Percentiles rank a stretch among this genome's conserved stretches.
Evolutionary conservation across 2,113 vertebrate species (phyloP).

Genomic region (Channa argus): DNA sequence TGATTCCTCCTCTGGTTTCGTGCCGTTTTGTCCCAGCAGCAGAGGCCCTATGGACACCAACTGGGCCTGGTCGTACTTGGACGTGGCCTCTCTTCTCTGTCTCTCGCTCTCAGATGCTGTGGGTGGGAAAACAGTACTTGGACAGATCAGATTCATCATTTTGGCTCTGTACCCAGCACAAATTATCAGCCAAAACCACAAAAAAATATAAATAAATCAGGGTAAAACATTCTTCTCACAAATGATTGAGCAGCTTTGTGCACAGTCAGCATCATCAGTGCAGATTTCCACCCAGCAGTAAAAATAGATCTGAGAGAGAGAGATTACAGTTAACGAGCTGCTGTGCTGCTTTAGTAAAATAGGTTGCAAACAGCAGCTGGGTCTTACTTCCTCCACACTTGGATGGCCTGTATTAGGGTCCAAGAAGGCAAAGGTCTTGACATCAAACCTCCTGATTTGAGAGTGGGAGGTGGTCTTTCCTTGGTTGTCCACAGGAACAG

Average conservation of each 20-base stretch:
- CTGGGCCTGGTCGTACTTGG: slow-evolving; percentile 27
- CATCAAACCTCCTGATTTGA: slow-evolving; percentile 76
- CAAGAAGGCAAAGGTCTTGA: slow-evolving; percentile 79
- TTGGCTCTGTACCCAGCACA: not conserved
- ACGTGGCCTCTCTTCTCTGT: slow-evolving; percentile 43
- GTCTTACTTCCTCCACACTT: slow-evolving; percentile 69
- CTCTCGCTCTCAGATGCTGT: slow-evolving; percentile 63
- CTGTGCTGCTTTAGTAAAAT: not conserved
- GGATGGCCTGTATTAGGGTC: slow-evolving; percentile 68
- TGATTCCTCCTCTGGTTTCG: not conserved
- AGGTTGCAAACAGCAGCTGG: not conserved
- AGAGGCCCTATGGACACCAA: slow-evolving; percentile 72
- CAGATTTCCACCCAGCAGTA: slow-evolving; percentile 83
- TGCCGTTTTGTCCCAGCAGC: slow-evolving; percentile 43
- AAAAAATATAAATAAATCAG: too few species aligned
- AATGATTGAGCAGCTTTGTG: slow-evolving; percentile 62
- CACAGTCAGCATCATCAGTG: slow-evolving; percentile 55
- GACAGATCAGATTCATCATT: too few species aligned
- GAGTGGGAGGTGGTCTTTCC: slow-evolving; percentile 58
- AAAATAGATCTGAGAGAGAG: slow-evolving; percentile 72
- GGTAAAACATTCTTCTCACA: slow-evolving; percentile 54
- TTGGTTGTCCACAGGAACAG: slow-evolving; percentile 57
- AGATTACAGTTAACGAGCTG: not conserved
- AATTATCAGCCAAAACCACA: too few species aligned
- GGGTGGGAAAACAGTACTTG: not conserved